Conservation (phyloP, 2,888 invertebrate genomes). For the Phyto melanocephala region DNA sequence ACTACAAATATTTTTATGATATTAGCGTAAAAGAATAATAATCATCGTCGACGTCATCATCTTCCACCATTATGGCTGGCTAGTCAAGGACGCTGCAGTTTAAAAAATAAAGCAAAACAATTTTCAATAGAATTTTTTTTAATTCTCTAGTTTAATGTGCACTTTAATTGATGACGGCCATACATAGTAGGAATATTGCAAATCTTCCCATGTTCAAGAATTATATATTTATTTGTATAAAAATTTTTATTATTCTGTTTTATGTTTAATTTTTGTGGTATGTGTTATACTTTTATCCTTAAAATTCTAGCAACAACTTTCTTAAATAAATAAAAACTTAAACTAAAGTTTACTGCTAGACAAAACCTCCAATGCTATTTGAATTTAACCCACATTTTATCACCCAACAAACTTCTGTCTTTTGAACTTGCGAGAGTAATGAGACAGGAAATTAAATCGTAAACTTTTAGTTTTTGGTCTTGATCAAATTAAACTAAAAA, state of each 20-base stretch:
- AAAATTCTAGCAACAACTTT: too few species aligned
- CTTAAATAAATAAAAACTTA: not conserved
- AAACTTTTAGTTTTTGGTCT: constrained; percentile 21
- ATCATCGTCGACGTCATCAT: not conserved
- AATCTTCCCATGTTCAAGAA: too few species aligned
- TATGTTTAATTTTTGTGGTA: too few species aligned
- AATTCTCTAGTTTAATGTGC: too few species aligned
- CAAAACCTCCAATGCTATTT: not conserved
- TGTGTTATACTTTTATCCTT: too few species aligned
- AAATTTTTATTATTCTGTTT: too few species aligned
- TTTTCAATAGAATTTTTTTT: not conserved
- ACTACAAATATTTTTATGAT: constrained; percentile 27
- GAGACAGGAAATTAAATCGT: constrained; percentile 29
- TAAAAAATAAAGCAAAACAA: not conserved
- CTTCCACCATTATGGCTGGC: not conserved
- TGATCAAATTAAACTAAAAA: not conserved
- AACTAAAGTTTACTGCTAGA: constrained; percentile 7
- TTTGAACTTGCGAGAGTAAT: not conserved
- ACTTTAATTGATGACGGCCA: too few species aligned
- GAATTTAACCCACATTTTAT: constrained; percentile 24
- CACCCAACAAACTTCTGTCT: not conserved
- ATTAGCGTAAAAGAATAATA: constrained; percentile 7
- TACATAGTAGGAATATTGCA: too few species aligned
- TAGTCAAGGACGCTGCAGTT: constrained; percentile 2
- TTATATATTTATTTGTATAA: not conserved